Conservation (phyloP, 2,888 invertebrate species). For the Coelogynopora nodosa region DNA sequence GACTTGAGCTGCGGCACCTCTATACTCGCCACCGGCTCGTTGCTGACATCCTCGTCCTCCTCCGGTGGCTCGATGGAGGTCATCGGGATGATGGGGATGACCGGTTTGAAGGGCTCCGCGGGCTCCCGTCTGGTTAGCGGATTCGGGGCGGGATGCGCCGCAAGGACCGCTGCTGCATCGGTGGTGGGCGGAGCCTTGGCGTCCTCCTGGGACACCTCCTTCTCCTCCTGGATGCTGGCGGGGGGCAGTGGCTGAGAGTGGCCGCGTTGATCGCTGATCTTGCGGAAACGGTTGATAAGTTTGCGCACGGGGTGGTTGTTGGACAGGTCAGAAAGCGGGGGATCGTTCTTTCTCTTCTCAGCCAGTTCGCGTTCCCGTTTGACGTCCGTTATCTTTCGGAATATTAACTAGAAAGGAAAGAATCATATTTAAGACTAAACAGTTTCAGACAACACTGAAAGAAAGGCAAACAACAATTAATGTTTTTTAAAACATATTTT, state of each 20-base stretch:
- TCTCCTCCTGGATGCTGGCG: no score
- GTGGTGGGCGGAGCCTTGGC: background rate
- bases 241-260: background rate
- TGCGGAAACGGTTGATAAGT: constrained; percentile 88
- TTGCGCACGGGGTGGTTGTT: constrained; percentile 94
- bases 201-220: background rate
- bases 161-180: background rate
- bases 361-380: constrained; percentile 94
- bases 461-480: no score
- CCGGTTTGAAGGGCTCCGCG: background rate
- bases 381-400: constrained; percentile 88
- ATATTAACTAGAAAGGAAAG: constrained; percentile 67
- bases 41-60: background rate
- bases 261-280: constrained; percentile 48
- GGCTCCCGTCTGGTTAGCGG: background rate
- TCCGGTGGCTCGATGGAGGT: background rate
- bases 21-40: background rate
- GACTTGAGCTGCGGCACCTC: background rate
- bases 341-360: constrained; percentile 89
- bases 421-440: no score
- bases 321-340: constrained; percentile 79
- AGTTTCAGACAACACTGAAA: no score
- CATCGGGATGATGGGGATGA: background rate
- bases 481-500: no score
- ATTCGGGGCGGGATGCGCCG: background rate